Conservation (phyloP, 2,888 invertebrate genomes). For the Mycalesis mineus region DNA sequence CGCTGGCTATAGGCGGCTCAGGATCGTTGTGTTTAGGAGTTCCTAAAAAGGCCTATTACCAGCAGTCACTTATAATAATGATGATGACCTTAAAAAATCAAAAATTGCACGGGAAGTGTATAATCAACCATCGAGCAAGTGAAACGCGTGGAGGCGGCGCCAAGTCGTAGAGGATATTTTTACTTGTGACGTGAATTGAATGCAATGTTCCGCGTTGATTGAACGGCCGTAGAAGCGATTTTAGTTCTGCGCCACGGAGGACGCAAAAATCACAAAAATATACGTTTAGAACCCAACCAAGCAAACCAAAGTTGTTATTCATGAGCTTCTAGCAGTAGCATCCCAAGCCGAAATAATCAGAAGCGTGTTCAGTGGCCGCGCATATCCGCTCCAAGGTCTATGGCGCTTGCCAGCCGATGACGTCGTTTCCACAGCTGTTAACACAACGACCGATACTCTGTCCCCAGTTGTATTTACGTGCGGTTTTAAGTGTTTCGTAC, state of each 20-base stretch:
- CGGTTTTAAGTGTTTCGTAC: neutral
- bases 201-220: constrained; percentile 37
- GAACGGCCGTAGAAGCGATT: constrained; percentile 31
- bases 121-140: neutral
- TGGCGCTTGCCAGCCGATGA: constrained; percentile 36
- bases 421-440: constrained; percentile 36
- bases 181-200: constrained; percentile 51
- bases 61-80: too few relatives aligned
- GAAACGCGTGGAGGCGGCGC: constrained; percentile 42
- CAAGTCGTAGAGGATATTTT: constrained; percentile 38
- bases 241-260: too few relatives aligned
- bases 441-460: constrained; percentile 25
- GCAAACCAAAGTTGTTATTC: too few relatives aligned
- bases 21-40: too few relatives aligned
- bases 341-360: neutral
- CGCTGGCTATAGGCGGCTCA: too few relatives aligned
- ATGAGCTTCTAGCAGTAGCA: too few relatives aligned
- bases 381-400: constrained; percentile 43
- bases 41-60: too few relatives aligned
- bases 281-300: too few relatives aligned
- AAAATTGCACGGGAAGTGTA: neutral
- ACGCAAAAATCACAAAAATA: too few relatives aligned
- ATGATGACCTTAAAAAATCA: too few relatives aligned
- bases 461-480: neutral
- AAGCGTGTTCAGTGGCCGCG: constrained; percentile 16